phyloP scores from a whole-genome alignment of 2,888 invertebrate species.

The Metalampra italica region DNA sequence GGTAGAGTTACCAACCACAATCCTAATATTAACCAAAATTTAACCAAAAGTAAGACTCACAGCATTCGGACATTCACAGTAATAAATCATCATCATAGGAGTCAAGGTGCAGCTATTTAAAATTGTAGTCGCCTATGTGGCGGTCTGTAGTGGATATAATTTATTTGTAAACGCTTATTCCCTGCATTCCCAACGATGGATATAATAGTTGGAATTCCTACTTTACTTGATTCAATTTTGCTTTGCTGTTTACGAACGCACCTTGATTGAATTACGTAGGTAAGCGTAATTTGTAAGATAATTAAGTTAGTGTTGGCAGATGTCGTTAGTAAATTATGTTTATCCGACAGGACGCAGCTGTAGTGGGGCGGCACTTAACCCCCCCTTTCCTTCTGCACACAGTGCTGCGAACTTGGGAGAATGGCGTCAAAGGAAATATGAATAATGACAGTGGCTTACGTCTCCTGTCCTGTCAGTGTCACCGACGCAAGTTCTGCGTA shows the following conservation, averaged over 20 bases:
- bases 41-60: no score
- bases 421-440: constrained; percentile 53
- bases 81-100: no score
- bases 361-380: constrained; percentile 48
- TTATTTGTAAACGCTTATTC: background rate
- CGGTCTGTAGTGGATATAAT: background rate
- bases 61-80: no score
- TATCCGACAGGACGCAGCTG: constrained; percentile 65
- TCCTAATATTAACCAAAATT: no score
- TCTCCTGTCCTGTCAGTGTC: constrained; percentile 26
- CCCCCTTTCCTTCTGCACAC: constrained; percentile 27
- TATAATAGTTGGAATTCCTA: background rate
- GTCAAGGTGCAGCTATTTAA: no score
- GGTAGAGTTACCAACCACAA: no score
- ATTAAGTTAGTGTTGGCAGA: constrained; percentile 59
- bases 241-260: background rate
- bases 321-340: constrained; percentile 68
- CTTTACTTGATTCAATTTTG: background rate
- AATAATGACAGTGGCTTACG: constrained; percentile 49
- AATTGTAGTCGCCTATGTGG: no score
- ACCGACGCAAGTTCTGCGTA: constrained; percentile 21
- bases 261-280: constrained; percentile 29
- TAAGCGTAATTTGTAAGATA: constrained; percentile 44
- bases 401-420: constrained; percentile 41
- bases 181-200: background rate